Evolutionary conservation across 1,140 invertebrate genomes (phyloP), one percentile per base, ranked within the genome.

Genomic region (Ips typographus): DNA sequence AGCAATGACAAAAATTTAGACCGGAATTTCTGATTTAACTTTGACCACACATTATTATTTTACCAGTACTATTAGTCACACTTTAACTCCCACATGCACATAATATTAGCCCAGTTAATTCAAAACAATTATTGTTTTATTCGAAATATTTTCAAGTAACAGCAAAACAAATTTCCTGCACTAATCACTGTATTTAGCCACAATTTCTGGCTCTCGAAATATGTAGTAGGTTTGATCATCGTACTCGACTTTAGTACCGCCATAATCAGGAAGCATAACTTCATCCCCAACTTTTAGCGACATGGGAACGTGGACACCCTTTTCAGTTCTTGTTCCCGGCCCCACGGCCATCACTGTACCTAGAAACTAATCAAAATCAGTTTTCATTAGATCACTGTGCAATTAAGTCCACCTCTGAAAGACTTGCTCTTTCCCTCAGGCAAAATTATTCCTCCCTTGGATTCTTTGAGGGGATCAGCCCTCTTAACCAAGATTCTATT

Each of bases 221-320:
- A 77, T 39, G 64, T 63, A 75, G n/a, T 66, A 72, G 3, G 68
- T 69, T 40, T 76, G 70, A 40, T 70, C 61, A 2, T 72, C 73
- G 1, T 68, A 4, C 57, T 72, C 59, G 22, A 75, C 59, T 49
- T 71, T 72, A n/a, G 72, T 74, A 6, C 75, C 74, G 4, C 74
- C 70, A 47, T 77, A 77, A 38, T 77, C 75, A 2, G 75, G 74
- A 7, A 77, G 56, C 37, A 77, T 64, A 1, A 76, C 75, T n/a
- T 72, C 66, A 57, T 77, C 75, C 22, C 74, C 74, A 2, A 68
- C 55, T 58, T 71, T 73, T 0, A 75, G 47, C 40, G 39, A 64
- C 52, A 75, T 63, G 1, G 75, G 75, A 8, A 75, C 51, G 40
- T 40, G 38, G 42, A 71, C 68, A 1, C 74, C 75, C 3, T 69